A percentile compares a stretch with the other conserved stretches of the same genome.
Conservation (phyloP, 2,888 invertebrate genomes). For the Eucriotettix oculatus region DNA sequence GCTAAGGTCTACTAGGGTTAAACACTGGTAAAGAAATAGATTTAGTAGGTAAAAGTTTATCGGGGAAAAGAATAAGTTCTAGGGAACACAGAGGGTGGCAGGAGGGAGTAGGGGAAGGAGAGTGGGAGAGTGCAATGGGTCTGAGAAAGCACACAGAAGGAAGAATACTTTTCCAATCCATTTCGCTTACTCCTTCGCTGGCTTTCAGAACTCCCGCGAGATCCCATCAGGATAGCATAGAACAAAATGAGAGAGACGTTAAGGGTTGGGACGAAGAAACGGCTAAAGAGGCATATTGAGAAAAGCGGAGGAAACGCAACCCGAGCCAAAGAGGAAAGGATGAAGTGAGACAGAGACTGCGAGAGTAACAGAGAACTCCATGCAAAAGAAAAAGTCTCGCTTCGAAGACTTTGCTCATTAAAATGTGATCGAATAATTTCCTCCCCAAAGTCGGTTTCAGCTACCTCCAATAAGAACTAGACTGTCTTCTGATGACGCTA, state of each 20-base stretch:
- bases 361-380: background rate
- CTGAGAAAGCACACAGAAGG: background rate
- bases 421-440: constrained; percentile 13
- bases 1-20: too few relatives aligned
- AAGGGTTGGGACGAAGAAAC: background rate
- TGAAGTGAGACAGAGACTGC: constrained; percentile 1
- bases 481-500: constrained; percentile 6
- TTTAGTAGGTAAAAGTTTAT: background rate
- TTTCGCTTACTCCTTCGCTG: constrained; percentile 3
- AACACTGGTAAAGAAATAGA: too few relatives aligned
- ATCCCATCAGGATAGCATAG: constrained; percentile 3
- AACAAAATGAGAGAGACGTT: background rate
- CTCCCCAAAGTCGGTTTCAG: background rate
- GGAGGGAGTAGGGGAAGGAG: background rate
- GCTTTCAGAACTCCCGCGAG: constrained; percentile 1
- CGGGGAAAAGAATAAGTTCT: background rate
- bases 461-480: background rate
- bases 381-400: constrained; percentile 1
- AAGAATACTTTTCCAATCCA: constrained; percentile 1
- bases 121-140: background rate
- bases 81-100: background rate
- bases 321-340: background rate
- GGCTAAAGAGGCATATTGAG: background rate
- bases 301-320: background rate
- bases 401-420: constrained; percentile 11